Evolutionary conservation across 2,113 vertebrate genomes (phyloP).

Genomic region (Gnathonemus echidnorhynchus): DNA sequence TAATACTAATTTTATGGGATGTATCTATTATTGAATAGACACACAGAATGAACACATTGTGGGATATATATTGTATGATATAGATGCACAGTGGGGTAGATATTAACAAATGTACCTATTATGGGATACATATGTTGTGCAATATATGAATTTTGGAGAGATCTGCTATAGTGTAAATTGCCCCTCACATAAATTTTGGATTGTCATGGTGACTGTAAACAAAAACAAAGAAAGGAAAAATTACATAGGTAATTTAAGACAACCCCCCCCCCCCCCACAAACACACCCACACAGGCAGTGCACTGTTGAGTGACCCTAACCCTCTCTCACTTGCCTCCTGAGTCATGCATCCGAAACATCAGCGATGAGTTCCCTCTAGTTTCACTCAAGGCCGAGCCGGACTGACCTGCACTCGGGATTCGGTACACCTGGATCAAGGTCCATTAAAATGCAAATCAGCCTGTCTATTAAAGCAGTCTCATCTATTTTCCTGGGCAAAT

Average conservation of each 20-base stretch:
- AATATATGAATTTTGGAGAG: neutral
- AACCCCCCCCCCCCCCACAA: neutral
- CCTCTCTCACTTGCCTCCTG: neutral
- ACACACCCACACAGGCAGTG: neutral
- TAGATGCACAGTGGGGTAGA: neutral
- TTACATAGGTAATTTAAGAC: neutral
- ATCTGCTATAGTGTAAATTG: neutral
- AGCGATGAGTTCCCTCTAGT: neutral
- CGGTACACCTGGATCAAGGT: neutral
- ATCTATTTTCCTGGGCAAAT: neutral
- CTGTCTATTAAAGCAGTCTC: neutral
- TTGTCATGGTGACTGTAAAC: neutral
- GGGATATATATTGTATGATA: neutral
- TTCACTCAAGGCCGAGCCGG: neutral
- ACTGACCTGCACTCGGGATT: neutral
- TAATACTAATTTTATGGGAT: neutral
- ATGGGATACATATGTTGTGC: neutral
- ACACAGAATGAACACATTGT: neutral
- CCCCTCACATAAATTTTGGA: neutral
- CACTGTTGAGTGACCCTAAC: neutral
- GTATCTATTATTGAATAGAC: neutral
- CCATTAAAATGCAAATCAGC: slow-evolving; percentile 1
- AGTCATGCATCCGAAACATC: neutral
- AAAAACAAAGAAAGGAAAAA: neutral
- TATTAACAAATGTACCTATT: neutral